phyloP scores from a whole-genome alignment of 2,113 vertebrate species.

The Microcebus lehilahytsara region DNA sequence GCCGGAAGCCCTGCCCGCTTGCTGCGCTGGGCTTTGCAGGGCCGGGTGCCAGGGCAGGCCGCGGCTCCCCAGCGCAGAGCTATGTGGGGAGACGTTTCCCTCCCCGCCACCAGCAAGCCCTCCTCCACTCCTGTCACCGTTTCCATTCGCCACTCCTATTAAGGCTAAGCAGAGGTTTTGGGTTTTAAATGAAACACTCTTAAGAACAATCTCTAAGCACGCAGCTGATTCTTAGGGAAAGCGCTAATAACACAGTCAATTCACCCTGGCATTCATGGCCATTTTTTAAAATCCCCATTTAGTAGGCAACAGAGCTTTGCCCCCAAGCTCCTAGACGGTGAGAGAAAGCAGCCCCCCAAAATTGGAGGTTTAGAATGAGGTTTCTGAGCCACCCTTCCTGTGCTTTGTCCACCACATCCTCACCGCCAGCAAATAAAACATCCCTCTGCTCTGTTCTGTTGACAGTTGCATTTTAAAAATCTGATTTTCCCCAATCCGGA shows the following conservation, averaged over 20 bases:
- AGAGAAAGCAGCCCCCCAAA: neutral
- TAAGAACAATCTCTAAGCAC: slow-evolving; percentile 19
- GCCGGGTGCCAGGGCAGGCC: neutral
- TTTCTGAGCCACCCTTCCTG: neutral
- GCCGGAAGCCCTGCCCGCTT: too few species aligned
- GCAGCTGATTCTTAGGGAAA: slow-evolving; percentile 20
- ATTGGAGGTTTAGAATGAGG: neutral
- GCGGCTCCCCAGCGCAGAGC: rapidly evolving
- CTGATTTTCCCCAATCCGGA: neutral
- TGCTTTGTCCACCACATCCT: neutral
- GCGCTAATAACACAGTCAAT: neutral
- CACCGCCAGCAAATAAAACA: neutral
- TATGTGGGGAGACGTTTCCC: rapidly evolving
- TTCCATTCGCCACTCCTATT: neutral
- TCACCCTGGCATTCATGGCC: neutral
- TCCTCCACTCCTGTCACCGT: too few species aligned
- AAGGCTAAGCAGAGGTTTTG: neutral
- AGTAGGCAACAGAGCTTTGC: slow-evolving; percentile 30
- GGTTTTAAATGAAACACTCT: neutral
- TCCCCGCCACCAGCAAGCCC: neutral
- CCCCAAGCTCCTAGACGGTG: neutral
- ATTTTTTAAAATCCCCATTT: neutral
- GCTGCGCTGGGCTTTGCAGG: too few species aligned
- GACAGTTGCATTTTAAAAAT: neutral
- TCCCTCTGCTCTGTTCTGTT: neutral